phyloP scores from a whole-genome alignment of 2,113 vertebrate genomes.

The Chaetorhynchus papuensis region DNA sequence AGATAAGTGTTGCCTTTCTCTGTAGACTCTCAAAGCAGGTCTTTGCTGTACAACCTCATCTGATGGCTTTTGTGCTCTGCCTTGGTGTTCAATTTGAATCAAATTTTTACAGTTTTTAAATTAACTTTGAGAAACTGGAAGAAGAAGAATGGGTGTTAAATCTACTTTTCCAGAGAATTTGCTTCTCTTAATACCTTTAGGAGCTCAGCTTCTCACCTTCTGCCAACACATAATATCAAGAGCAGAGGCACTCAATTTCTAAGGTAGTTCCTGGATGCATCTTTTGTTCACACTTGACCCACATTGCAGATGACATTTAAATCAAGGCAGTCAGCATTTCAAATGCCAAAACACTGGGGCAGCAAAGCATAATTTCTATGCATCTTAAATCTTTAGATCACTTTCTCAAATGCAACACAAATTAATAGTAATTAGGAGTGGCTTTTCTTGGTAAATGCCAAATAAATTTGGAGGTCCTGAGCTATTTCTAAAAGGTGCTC shows the following conservation, averaged over 20 bases:
- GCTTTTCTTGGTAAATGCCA: not conserved
- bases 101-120: not conserved
- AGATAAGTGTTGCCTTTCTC: not conserved
- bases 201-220: not conserved
- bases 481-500: not conserved
- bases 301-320: not conserved
- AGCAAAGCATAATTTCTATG: not conserved
- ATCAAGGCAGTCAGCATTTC: not conserved
- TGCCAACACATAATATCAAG: not conserved
- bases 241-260: not conserved
- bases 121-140: not conserved
- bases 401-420: not conserved
- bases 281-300: not conserved
- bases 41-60: not conserved
- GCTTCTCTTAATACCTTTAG: not conserved
- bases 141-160: not conserved
- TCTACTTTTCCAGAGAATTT: not conserved
- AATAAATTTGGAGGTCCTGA: not conserved
- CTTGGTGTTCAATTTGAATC: not conserved
- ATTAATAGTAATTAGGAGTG: not conserved
- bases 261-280: not conserved
- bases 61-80: not conserved
- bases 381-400: not conserved
- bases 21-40: not conserved
- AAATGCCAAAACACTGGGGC: not conserved